phyloP scores from a whole-genome alignment of 2,888 invertebrate genomes.

The Yponomeuta malinellus region DNA sequence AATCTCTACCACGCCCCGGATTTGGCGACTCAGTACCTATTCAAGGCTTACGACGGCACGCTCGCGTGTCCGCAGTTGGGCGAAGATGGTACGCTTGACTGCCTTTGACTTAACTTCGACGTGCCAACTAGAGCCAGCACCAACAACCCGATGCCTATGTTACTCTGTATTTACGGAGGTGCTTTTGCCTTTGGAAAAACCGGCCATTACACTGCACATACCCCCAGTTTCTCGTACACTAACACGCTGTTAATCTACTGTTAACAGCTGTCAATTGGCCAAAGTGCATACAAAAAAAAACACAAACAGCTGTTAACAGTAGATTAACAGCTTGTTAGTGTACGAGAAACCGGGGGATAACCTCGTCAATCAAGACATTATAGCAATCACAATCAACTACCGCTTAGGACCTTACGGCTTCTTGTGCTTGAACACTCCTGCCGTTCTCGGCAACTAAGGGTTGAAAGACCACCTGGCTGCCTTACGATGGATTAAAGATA shows the following conservation, averaged over 20 bases:
- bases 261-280: no score
- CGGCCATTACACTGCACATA: background rate
- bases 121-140: constrained; percentile 17
- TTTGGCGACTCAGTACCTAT: constrained; percentile 51
- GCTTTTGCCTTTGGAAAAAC: no score
- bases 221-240: no score
- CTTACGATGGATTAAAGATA: constrained; percentile 51
- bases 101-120: constrained; percentile 18
- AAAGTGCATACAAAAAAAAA: no score
- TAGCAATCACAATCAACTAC: constrained; percentile 61
- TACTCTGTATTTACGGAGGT: constrained; percentile 16
- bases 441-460: constrained; percentile 60
- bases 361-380: constrained; percentile 49
- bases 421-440: constrained; percentile 51
- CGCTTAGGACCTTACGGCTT: constrained; percentile 65
- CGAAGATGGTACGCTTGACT: constrained; percentile 14
- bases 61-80: constrained; percentile 16
- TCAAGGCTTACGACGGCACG: constrained; percentile 32
- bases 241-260: no score
- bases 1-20: constrained; percentile 35
- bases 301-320: no score
- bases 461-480: constrained; percentile 60
- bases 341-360: no score
- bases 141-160: constrained; percentile 16
- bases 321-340: no score